Evolutionary conservation across 2,888 invertebrate genomes (phyloP).

Genomic region (Aethes cnicana): DNA sequence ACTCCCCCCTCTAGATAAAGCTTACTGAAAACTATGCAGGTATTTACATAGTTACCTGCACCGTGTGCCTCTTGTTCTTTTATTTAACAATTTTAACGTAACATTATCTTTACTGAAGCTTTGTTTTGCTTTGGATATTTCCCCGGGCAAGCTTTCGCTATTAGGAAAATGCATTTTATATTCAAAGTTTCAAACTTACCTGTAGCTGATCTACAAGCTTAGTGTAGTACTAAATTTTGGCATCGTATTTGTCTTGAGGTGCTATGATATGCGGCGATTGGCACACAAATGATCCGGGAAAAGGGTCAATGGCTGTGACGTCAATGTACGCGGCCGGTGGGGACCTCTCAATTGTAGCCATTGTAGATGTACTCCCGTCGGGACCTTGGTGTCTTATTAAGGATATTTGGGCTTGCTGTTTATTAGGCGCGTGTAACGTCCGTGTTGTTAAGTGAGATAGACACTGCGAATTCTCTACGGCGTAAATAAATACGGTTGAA

Average conservation of each 20-base stretch:
- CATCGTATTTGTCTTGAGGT: conserved; percentile 13
- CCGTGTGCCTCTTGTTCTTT: conserved; percentile 18
- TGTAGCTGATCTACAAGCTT: conserved; percentile 1
- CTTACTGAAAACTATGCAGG: conserved; percentile 20
- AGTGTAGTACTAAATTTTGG: neutral
- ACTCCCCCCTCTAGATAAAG: conserved; percentile 37
- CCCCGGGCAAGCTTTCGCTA: neutral
- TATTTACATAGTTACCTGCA: conserved; percentile 8
- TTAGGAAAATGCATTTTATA: neutral
- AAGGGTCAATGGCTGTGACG: conserved; percentile 56
- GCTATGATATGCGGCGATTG: conserved; percentile 44
- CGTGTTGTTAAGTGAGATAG: neutral
- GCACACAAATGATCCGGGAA: conserved; percentile 39
- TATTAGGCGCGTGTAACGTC: conserved; percentile 7
- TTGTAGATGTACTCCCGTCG: conserved; percentile 40
- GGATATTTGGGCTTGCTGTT: conserved; percentile 32
- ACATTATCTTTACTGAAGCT: conserved; percentile 26
- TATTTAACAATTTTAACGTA: conserved; percentile 25
- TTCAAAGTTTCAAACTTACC: neutral
- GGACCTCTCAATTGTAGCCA: conserved; percentile 33
- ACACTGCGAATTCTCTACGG: neutral
- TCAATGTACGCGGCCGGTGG: conserved; percentile 38
- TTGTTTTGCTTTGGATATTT: conserved; percentile 16
- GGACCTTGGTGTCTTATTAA: conserved; percentile 41
- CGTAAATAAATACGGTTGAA: neutral